phyloP scores from a whole-genome alignment of 2,797 vertebrate species.

The Etheostoma perlongum region DNA sequence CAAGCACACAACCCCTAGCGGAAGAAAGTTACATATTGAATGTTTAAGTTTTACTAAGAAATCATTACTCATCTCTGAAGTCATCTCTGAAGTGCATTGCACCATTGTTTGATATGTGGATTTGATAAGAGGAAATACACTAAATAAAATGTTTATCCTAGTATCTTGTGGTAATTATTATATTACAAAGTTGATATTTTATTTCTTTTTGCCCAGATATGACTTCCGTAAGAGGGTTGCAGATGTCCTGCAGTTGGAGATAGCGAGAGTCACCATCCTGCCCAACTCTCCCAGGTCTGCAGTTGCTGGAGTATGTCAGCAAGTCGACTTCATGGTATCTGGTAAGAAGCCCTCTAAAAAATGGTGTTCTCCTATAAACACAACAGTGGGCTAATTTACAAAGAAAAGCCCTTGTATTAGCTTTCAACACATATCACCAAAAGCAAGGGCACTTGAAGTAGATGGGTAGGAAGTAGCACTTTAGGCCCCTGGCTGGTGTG shows the following conservation, averaged over 20 bases:
- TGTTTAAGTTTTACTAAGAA: background rate
- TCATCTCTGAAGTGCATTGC: background rate
- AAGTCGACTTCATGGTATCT: constrained; percentile 79
- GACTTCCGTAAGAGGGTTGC: constrained; percentile 83
- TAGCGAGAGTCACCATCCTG: constrained; percentile 79
- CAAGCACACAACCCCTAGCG: too few relatives aligned
- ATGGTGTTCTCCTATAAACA: background rate
- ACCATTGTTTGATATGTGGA: background rate
- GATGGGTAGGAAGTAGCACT: too few relatives aligned
- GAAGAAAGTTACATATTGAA: too few relatives aligned
- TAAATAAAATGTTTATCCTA: background rate
- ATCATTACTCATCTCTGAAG: background rate
- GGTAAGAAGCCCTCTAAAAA: constrained; percentile 62
- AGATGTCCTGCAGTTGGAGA: constrained; percentile 52
- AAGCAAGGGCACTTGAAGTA: too few relatives aligned
- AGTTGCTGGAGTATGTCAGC: background rate
- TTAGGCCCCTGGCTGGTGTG: too few relatives aligned
- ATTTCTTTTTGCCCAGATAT: constrained; percentile 63
- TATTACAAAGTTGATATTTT: background rate
- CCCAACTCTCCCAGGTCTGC: constrained; percentile 47
- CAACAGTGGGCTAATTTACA: background rate
- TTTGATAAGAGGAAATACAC: background rate
- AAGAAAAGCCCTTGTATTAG: background rate
- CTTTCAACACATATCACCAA: background rate
- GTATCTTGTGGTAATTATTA: background rate